Conservation (phyloP, 2,797 vertebrate species). For the Harpagifer antarcticus region DNA sequence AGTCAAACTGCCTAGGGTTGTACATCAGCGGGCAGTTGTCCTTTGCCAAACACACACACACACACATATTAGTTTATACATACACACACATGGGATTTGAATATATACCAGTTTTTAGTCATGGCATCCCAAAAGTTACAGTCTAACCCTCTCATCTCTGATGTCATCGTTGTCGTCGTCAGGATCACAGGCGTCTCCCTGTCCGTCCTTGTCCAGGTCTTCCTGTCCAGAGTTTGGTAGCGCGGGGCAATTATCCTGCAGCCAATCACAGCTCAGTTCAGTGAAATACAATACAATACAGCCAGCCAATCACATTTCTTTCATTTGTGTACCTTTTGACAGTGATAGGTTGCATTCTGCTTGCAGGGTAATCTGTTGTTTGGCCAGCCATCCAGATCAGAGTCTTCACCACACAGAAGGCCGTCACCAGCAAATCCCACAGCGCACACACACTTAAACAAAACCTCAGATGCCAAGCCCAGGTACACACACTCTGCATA, state of each 20-base stretch:
- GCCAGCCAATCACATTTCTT: neutral
- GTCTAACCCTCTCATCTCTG: conserved; percentile 91
- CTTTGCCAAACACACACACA: conserved; percentile 72
- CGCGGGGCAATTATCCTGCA: conserved; percentile 94
- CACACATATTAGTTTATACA: neutral
- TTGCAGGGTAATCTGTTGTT: conserved; percentile 91
- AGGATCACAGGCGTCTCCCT: conserved; percentile 95
- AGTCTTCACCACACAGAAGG: conserved; percentile 93
- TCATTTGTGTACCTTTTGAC: conserved; percentile 86
- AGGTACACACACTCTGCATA: conserved; percentile 91
- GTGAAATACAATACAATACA: conserved; percentile 19
- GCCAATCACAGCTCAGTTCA: conserved; percentile 37
- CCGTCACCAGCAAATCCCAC: conserved; percentile 96
- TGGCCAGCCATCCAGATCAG: conserved; percentile 98
- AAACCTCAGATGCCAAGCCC: conserved; percentile 91
- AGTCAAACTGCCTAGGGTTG: conserved; percentile 95
- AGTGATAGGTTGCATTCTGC: conserved; percentile 94
- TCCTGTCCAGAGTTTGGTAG: conserved; percentile 98
- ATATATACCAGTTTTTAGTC: neutral
- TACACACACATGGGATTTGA: neutral
- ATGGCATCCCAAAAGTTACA: neutral
- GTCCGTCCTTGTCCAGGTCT: conserved; percentile 93
- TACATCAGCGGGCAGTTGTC: conserved; percentile 96
- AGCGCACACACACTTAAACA: conserved; percentile 93
- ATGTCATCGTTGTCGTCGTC: conserved; percentile 97